Evolutionary conservation across 2,113 vertebrate species (phyloP).

Genomic region (Gnathonemus echidnorhynchus): DNA sequence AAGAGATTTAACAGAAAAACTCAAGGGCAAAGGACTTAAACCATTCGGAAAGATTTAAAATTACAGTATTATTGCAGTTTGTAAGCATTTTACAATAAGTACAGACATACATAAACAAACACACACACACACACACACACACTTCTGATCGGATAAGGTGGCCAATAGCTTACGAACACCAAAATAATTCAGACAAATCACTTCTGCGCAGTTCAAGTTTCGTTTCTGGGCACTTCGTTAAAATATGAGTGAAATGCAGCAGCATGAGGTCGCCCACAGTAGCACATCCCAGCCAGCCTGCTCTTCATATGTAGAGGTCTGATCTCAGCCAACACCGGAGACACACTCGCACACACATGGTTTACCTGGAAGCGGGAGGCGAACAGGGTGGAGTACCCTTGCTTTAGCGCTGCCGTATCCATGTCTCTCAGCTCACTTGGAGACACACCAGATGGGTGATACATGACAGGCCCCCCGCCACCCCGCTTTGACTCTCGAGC

Average conservation of each 20-base stretch:
- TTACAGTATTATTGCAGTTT: neutral
- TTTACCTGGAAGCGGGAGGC: slow-evolving; percentile 28
- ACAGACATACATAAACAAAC: neutral
- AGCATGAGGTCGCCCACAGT: neutral
- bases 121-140: neutral
- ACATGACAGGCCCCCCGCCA: neutral
- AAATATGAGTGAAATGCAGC: neutral
- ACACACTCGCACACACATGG: neutral
- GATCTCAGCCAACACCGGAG: neutral
- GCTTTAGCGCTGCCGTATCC: slow-evolving; percentile 24
- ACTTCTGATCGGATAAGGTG: neutral
- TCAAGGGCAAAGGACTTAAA: neutral
- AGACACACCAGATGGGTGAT: neutral
- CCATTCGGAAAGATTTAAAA: neutral
- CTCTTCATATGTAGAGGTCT: neutral
- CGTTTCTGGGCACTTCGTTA: neutral
- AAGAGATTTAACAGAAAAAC: neutral
- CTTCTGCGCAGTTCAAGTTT: neutral
- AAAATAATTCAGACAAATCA: neutral
- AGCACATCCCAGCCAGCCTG: neutral
- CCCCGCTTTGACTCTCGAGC: neutral
- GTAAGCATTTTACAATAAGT: neutral
- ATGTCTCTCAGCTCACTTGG: neutral
- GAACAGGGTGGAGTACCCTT: slow-evolving; percentile 23
- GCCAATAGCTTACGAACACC: neutral